Conservation (phyloP, 2,888 invertebrate species). For the Thymelicus acteon region DNA sequence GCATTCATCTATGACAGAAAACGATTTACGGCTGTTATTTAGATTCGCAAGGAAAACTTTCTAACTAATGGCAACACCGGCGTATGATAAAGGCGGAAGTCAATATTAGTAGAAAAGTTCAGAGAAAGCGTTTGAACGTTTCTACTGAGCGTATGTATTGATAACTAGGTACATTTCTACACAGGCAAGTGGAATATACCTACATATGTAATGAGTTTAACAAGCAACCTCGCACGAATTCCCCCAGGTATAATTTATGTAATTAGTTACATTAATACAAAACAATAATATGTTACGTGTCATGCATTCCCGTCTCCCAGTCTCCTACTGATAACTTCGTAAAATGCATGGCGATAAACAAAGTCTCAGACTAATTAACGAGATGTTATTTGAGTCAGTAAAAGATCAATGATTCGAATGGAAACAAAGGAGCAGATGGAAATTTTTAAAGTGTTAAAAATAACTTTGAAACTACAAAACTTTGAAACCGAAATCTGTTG, state of each 20-base stretch:
- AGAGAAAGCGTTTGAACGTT: slow-evolving; percentile 53
- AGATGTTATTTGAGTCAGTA: neutral
- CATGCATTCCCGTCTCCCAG: too few species aligned
- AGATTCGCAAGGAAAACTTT: slow-evolving; percentile 56
- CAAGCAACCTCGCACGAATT: too few species aligned
- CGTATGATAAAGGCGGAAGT: slow-evolving; percentile 57
- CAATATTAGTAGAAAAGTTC: slow-evolving; percentile 63
- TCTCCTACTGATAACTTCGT: too few species aligned
- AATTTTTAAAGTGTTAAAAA: neutral
- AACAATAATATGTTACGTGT: too few species aligned
- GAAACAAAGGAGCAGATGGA: neutral
- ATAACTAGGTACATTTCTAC: slow-evolving; percentile 1
- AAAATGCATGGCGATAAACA: too few species aligned
- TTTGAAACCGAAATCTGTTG: neutral
- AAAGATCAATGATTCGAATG: too few species aligned
- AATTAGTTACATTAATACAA: too few species aligned
- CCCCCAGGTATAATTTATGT: too few species aligned
- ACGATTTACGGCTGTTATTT: slow-evolving; percentile 26
- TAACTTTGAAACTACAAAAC: too few species aligned
- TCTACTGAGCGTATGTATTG: slow-evolving; percentile 5
- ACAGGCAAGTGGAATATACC: neutral
- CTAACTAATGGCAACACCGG: slow-evolving; percentile 41
- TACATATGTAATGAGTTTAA: too few species aligned
- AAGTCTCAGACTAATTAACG: neutral
- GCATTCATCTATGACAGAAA: slow-evolving; percentile 18